These are phyloP conservation scores for Carpatolechia fugitivella DNA, from an alignment of 2,888 invertebrate species.

Conservation along the genomic window DNA sequence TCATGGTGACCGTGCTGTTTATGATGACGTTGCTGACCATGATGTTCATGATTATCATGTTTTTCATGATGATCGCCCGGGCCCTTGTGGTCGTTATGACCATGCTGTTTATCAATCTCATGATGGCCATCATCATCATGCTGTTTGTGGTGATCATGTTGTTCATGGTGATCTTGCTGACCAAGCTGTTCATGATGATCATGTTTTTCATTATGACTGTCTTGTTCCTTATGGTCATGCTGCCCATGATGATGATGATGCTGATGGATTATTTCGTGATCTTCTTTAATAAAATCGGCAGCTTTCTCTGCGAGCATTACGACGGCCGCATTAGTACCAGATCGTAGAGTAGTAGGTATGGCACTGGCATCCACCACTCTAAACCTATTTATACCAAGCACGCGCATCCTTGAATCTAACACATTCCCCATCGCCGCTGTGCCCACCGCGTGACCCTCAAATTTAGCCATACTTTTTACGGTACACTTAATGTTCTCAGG, in stretches of 20 bases:
- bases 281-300: background rate
- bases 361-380: conserved; percentile 34
- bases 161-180: too few relatives aligned
- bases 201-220: background rate
- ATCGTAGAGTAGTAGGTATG: background rate
- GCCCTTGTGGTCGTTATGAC: too few relatives aligned
- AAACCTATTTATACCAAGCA: conserved; percentile 30
- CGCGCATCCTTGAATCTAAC: conserved; percentile 30
- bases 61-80: too few relatives aligned
- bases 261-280: background rate
- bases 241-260: background rate
- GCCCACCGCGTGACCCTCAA: conserved; percentile 32
- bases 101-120: too few relatives aligned
- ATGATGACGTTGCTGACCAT: too few relatives aligned
- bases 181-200: too few relatives aligned
- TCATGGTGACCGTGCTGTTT: too few relatives aligned
- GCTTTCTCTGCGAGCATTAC: background rate
- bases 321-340: background rate
- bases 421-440: conserved; percentile 33
- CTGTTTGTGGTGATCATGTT: too few relatives aligned
- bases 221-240: background rate
- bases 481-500: background rate
- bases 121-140: too few relatives aligned
- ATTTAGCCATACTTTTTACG: background rate
- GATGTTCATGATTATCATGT: too few relatives aligned